Conservation (phyloP, 2,888 invertebrate genomes). For the Apamea anceps region DNA sequence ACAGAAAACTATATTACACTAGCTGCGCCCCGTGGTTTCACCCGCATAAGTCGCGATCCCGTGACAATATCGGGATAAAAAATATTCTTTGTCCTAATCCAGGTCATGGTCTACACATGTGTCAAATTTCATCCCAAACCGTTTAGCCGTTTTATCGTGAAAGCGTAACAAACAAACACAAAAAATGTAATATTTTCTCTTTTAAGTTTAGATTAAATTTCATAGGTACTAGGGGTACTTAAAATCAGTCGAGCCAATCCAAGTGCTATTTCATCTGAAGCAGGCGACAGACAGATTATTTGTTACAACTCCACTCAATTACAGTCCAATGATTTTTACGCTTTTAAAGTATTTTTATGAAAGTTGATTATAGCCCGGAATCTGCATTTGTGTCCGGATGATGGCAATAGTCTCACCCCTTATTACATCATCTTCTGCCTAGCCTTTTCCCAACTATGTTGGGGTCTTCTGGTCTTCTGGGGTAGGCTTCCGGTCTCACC, state of each 20-base stretch:
- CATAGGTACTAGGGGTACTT: neutral
- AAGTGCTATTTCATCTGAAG: constrained; percentile 43
- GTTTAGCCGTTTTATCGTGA: too few species aligned
- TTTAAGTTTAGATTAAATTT: neutral
- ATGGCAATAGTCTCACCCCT: too few species aligned
- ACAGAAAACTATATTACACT: neutral
- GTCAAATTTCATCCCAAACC: neutral
- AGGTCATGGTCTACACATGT: neutral
- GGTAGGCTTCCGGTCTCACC: too few species aligned
- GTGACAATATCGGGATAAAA: too few species aligned
- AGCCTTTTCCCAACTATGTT: too few species aligned
- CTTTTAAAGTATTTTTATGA: neutral
- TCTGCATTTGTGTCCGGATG: too few species aligned
- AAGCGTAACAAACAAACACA: neutral
- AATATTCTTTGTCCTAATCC: too few species aligned
- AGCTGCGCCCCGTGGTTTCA: too few species aligned
- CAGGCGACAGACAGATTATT: constrained; percentile 56
- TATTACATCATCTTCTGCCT: too few species aligned
- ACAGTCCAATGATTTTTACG: constrained; percentile 31
- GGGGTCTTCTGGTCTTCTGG: too few species aligned
- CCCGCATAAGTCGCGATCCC: too few species aligned
- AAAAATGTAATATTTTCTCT: too few species aligned
- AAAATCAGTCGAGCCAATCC: constrained; percentile 37
- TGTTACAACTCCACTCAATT: constrained; percentile 52
- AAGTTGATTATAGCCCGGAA: neutral